Percentiles rank a stretch among this genome's conserved stretches.
Evolutionary conservation across 2,888 invertebrate genomes (phyloP).

Genomic region (Coelopa pilipes): DNA sequence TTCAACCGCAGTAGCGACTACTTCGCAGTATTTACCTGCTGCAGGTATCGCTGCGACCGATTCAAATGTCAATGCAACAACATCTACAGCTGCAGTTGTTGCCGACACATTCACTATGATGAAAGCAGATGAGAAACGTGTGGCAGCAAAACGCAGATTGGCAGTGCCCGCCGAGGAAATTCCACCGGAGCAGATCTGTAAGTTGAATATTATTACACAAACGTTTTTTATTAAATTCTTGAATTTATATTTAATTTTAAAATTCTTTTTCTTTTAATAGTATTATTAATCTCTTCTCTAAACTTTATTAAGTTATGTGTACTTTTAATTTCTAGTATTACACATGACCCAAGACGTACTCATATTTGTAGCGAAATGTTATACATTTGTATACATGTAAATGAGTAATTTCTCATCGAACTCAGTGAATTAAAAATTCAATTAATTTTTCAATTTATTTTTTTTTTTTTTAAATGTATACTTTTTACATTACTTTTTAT

Average conservation of each 20-base stretch:
- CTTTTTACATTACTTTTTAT: background rate
- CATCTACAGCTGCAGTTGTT: constrained; percentile 38
- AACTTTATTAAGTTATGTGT: no score
- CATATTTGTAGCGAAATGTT: no score
- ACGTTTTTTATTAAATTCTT: background rate
- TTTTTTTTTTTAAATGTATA: background rate
- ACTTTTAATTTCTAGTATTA: background rate
- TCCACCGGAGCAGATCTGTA: constrained; percentile 65
- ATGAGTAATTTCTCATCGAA: no score
- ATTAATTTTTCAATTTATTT: background rate
- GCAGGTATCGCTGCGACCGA: constrained; percentile 25
- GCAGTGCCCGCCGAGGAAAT: constrained; percentile 57
- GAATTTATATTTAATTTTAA: background rate
- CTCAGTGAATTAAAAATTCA: no score
- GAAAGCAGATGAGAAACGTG: constrained; percentile 69
- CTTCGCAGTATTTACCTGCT: background rate
- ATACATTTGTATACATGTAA: no score
- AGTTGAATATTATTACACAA: constrained; percentile 43
- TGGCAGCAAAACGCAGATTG: constrained; percentile 67
- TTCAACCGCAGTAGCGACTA: background rate
- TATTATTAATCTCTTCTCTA: background rate
- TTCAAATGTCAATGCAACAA: constrained; percentile 31
- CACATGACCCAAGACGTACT: no score
- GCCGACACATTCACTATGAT: constrained; percentile 68
- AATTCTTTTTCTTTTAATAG: background rate